phyloP scores from a whole-genome alignment of 2,888 invertebrate species.

The Chrysolina haemoptera region DNA sequence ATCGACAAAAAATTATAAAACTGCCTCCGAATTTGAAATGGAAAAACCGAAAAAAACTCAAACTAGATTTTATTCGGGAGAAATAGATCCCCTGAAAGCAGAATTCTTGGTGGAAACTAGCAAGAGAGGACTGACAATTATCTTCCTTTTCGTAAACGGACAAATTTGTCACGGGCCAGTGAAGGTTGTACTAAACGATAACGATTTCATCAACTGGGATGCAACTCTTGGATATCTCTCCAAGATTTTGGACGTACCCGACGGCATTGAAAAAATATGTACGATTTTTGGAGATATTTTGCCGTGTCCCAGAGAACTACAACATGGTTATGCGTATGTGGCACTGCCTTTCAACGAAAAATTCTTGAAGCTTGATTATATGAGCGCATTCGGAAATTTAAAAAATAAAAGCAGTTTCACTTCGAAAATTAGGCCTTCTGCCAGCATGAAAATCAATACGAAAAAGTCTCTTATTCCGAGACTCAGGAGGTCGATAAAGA shows the following conservation, averaged over 20 bases:
- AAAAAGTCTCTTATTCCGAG: not conserved
- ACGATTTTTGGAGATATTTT: conserved; percentile 47
- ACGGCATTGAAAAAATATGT: conserved; percentile 46
- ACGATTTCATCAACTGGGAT: conserved; percentile 38
- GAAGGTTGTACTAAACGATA: conserved; percentile 43
- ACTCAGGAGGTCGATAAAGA: not conserved
- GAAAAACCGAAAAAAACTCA: conserved; percentile 29
- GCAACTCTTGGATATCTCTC: conserved; percentile 35
- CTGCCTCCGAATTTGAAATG: conserved; percentile 34
- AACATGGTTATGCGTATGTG: conserved; percentile 53
- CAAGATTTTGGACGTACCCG: conserved; percentile 45
- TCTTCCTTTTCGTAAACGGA: conserved; percentile 42
- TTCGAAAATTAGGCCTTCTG: not conserved
- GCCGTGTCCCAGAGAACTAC: conserved; percentile 39
- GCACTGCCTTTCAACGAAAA: conserved; percentile 49
- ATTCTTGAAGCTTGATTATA: conserved; percentile 50
- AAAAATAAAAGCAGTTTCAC: conserved; percentile 16
- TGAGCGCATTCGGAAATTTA: conserved; percentile 13
- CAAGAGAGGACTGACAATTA: conserved; percentile 40
- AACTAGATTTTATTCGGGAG: conserved; percentile 40
- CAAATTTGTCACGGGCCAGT: conserved; percentile 35
- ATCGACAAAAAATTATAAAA: conserved; percentile 38
- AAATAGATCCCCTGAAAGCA: conserved; percentile 31
- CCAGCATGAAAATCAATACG: not conserved
- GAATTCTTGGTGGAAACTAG: conserved; percentile 38